phyloP scores from a whole-genome alignment of 2,888 invertebrate species.

The Tiliacea aurago region DNA sequence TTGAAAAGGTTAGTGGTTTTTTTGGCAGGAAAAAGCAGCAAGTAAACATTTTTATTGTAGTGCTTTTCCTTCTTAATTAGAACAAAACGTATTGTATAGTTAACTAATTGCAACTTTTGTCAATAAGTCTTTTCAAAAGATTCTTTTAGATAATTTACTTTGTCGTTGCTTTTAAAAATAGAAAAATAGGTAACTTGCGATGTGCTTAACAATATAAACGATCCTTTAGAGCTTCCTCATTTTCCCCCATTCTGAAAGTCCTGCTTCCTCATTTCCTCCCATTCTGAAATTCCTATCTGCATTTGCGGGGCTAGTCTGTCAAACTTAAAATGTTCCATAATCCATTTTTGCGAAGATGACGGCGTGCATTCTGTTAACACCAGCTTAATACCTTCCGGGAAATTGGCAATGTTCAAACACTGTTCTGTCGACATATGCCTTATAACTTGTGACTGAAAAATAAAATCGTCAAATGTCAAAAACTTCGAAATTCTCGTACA shows the following conservation, averaged over 20 bases:
- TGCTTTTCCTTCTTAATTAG: not conserved
- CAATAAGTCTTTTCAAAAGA: not conserved
- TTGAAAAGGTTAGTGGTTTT: slow-evolving; percentile 16
- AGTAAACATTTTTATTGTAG: not conserved
- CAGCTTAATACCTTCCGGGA: slow-evolving; percentile 55
- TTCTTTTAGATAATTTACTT: no score
- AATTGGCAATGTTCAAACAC: slow-evolving; percentile 70
- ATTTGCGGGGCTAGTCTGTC: slow-evolving; percentile 66
- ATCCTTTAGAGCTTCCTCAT: not conserved
- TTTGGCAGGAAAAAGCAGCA: slow-evolving; percentile 3
- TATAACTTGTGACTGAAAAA: slow-evolving; percentile 74
- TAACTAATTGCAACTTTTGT: not conserved
- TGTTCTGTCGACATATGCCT: slow-evolving; percentile 68
- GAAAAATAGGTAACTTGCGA: not conserved
- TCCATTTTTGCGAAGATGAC: slow-evolving; percentile 71
- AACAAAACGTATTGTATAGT: not conserved
- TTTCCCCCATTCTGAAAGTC: slow-evolving; percentile 13
- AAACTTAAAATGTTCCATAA: slow-evolving; percentile 71
- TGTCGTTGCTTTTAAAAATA: not conserved
- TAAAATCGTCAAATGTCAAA: not conserved
- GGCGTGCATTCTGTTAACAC: slow-evolving; percentile 65
- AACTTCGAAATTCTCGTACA: no score
- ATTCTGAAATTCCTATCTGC: slow-evolving; percentile 46
- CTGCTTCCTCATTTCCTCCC: slow-evolving; percentile 13
- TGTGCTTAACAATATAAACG: not conserved